A percentile compares a stretch with the other conserved stretches of the same genome.
phyloP scores from a whole-genome alignment of 2,113 vertebrate species.

The Otus sunia region DNA sequence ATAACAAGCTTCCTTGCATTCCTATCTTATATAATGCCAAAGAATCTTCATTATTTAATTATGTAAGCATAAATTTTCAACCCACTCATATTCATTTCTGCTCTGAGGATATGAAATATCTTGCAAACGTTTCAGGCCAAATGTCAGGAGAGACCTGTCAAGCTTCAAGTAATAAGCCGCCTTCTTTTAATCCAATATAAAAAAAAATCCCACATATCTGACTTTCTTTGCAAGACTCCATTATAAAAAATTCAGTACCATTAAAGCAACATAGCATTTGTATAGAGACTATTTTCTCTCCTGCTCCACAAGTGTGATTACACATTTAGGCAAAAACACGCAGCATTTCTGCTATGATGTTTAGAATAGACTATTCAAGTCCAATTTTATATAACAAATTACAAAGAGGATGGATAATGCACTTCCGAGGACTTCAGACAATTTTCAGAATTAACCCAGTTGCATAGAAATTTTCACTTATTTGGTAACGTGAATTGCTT shows the following conservation, averaged over 20 bases:
- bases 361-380: background rate
- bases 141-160: slow-evolving; percentile 15
- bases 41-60: slow-evolving; percentile 40
- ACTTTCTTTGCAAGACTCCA: background rate
- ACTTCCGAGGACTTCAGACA: background rate
- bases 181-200: background rate
- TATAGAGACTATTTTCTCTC: background rate
- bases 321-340: background rate
- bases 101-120: slow-evolving; percentile 4
- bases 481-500: background rate
- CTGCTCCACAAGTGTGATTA: background rate
- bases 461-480: background rate
- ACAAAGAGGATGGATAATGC: background rate
- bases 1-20: background rate
- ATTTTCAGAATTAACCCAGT: background rate
- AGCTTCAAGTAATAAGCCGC: background rate
- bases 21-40: background rate
- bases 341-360: background rate
- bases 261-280: background rate
- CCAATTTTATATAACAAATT: background rate
- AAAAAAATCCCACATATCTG: background rate
- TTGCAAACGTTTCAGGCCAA: slow-evolving; percentile 19
- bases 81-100: slow-evolving; percentile 9
- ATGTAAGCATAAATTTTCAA: slow-evolving; percentile 10
- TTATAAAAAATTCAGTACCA: background rate